Evolutionary conservation across 2,888 invertebrate species (phyloP).

Genomic region (Cheilosia soror): DNA sequence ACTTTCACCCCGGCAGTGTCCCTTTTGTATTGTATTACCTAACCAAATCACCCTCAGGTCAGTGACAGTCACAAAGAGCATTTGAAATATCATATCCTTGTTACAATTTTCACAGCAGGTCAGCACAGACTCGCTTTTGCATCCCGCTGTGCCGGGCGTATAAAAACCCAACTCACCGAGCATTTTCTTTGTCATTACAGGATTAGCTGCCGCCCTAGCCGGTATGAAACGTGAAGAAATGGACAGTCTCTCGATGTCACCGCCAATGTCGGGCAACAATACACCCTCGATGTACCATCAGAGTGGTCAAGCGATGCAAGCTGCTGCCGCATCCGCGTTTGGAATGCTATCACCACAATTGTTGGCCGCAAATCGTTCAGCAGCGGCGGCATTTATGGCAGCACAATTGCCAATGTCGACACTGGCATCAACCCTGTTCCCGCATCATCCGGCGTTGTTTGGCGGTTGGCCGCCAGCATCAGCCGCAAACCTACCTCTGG

Average conservation of each 20-base stretch:
- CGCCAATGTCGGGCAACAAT: slow-evolving; percentile 82
- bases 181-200: slow-evolving; percentile 76
- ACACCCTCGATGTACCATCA: slow-evolving; percentile 81
- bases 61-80: slow-evolving; percentile 50
- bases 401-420: slow-evolving; percentile 82
- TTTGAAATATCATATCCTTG: slow-evolving; percentile 48
- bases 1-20: slow-evolving; percentile 49
- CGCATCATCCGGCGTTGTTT: slow-evolving; percentile 82
- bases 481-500: slow-evolving; percentile 68
- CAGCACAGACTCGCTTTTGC: slow-evolving; percentile 18
- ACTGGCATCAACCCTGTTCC: slow-evolving; percentile 82
- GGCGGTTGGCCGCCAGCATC: slow-evolving; percentile 81
- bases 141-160: slow-evolving; percentile 49
- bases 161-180: slow-evolving; percentile 50
- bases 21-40: slow-evolving; percentile 58
- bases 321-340: slow-evolving; percentile 83
- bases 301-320: slow-evolving; percentile 80
- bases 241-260: slow-evolving; percentile 82
- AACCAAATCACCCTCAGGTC: slow-evolving; percentile 68
- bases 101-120: slow-evolving; percentile 76
- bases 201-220: slow-evolving; percentile 83
- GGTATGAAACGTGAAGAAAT: slow-evolving; percentile 83
- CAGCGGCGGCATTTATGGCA: slow-evolving; percentile 83
- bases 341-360: slow-evolving; percentile 83
- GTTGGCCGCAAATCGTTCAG: slow-evolving; percentile 82